These are phyloP conservation scores for Paraplagusia blochii DNA, from an alignment of 2,113 vertebrate genomes.

Conservation along the genomic window DNA sequence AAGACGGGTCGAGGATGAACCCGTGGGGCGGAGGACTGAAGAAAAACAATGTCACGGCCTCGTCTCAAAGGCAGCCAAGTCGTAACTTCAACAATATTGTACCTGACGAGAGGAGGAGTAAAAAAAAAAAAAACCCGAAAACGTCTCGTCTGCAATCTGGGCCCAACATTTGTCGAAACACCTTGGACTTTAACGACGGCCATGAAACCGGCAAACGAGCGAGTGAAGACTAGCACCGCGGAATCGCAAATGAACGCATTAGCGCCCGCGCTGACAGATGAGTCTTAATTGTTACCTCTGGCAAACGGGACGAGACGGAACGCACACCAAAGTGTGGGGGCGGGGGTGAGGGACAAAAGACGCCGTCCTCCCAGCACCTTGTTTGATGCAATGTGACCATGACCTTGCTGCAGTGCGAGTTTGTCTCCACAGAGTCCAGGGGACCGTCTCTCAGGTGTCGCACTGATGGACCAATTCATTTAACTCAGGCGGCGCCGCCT, in stretches of 20 bases:
- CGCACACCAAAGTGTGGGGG: too few relatives aligned
- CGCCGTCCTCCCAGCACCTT: constrained; percentile 54
- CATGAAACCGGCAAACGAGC: constrained; percentile 45
- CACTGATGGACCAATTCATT: constrained; percentile 73
- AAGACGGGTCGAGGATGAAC: constrained; percentile 57
- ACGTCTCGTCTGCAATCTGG: constrained; percentile 32
- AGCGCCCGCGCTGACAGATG: constrained; percentile 65
- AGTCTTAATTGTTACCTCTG: constrained; percentile 76
- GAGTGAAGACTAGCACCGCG: constrained; percentile 32
- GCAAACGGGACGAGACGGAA: constrained; percentile 66
- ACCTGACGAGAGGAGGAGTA: background rate
- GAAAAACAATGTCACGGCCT: constrained; percentile 2
- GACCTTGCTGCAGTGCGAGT: constrained; percentile 73
- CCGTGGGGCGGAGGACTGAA: constrained; percentile 34
- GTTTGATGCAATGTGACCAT: constrained; percentile 74
- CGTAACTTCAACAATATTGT: constrained; percentile 10
- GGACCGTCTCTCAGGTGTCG: constrained; percentile 69
- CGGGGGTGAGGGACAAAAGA: too few relatives aligned
- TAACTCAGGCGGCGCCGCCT: constrained; percentile 61
- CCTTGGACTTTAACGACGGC: constrained; percentile 55
- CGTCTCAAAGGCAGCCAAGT: constrained; percentile 24
- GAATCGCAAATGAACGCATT: constrained; percentile 62
- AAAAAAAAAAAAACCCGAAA: background rate
- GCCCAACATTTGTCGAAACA: constrained; percentile 37
- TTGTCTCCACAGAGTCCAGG: constrained; percentile 69